A percentile compares a stretch with the other conserved stretches of the same genome.
phyloP scores from a whole-genome alignment of 2,888 invertebrate genomes.

The Drymonia ruficornis region DNA sequence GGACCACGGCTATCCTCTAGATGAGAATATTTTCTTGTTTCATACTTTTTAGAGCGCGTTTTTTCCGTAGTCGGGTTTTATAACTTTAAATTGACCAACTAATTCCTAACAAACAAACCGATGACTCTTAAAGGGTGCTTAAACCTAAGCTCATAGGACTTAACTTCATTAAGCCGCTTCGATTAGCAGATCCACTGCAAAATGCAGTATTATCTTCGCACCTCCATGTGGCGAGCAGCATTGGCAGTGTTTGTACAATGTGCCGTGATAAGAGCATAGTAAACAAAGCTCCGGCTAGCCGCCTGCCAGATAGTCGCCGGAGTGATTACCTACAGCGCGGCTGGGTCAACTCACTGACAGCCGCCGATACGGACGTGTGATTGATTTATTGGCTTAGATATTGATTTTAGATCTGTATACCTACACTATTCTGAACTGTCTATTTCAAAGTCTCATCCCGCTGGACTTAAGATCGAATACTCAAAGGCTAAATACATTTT shows the following conservation, averaged over 20 bases:
- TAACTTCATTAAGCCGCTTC: neutral
- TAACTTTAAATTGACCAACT: too few relatives aligned
- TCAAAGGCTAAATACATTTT: too few relatives aligned
- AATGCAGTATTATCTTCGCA: neutral
- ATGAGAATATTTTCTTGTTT: too few relatives aligned
- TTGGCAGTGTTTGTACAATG: conserved; percentile 61
- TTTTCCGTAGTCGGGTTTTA: too few relatives aligned
- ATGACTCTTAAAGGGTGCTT: too few relatives aligned
- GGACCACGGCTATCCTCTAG: too few relatives aligned
- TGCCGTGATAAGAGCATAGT: conserved; percentile 76
- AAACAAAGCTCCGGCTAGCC: conserved; percentile 71
- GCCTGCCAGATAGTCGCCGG: conserved; percentile 64
- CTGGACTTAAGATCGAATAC: too few relatives aligned
- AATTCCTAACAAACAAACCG: too few relatives aligned
- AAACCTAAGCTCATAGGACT: neutral
- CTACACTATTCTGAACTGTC: neutral
- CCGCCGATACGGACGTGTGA: conserved; percentile 40
- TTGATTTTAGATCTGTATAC: neutral
- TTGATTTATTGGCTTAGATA: conserved; percentile 35
- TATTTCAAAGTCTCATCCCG: too few relatives aligned
- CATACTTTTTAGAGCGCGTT: too few relatives aligned
- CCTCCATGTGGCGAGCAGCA: conserved; percentile 23
- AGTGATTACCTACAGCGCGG: conserved; percentile 62
- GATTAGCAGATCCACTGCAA: conserved; percentile 1
- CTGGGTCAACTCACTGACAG: conserved; percentile 51